These are phyloP conservation scores for Onthophagus taurus DNA, from an alignment of 1,140 invertebrate species.

Conservation along the genomic window DNA sequence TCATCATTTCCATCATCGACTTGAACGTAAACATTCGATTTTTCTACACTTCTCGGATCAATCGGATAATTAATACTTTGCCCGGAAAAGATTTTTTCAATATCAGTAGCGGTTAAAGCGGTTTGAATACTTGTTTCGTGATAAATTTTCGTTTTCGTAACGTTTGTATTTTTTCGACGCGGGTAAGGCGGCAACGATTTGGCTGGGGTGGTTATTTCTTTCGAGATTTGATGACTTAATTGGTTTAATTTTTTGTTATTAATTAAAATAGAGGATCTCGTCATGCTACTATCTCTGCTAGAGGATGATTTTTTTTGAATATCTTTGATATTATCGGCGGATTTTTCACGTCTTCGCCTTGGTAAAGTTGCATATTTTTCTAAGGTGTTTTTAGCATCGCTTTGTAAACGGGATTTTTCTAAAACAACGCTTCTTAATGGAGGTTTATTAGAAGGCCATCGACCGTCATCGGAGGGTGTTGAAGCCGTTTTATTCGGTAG, in stretches of 20 bases:
- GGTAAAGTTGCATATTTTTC: conserved; percentile 69
- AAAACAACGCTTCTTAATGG: conserved; percentile 22
- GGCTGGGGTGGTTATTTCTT: conserved; percentile 34
- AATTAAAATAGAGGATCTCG: conserved; percentile 19
- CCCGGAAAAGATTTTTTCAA: conserved; percentile 59
- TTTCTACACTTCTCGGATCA: conserved; percentile 31
- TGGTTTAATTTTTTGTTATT: conserved; percentile 34
- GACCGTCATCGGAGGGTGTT: conserved; percentile 47
- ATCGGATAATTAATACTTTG: conserved; percentile 38
- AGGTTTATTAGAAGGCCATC: conserved; percentile 47
- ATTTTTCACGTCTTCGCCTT: conserved; percentile 50
- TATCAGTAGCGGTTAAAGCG: conserved; percentile 56
- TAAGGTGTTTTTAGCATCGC: conserved; percentile 43
- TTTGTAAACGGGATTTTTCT: conserved; percentile 19
- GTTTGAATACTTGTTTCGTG: conserved; percentile 69
- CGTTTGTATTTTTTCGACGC: conserved; percentile 39
- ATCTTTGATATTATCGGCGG: conserved; percentile 36
- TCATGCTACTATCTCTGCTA: conserved; percentile 38
- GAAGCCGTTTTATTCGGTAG: conserved; percentile 18
- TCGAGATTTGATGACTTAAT: conserved; percentile 36
- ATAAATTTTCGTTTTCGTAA: conserved; percentile 61
- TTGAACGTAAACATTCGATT: conserved; percentile 47
- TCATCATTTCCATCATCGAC: conserved; percentile 54
- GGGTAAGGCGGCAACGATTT: conserved; percentile 46
- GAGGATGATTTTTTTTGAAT: conserved; percentile 31